Percentiles rank a stretch among this genome's conserved stretches.
These are phyloP conservation scores for Telmatochromis brichardi DNA, from an alignment of 2,113 vertebrate species.

Conservation along the genomic window DNA sequence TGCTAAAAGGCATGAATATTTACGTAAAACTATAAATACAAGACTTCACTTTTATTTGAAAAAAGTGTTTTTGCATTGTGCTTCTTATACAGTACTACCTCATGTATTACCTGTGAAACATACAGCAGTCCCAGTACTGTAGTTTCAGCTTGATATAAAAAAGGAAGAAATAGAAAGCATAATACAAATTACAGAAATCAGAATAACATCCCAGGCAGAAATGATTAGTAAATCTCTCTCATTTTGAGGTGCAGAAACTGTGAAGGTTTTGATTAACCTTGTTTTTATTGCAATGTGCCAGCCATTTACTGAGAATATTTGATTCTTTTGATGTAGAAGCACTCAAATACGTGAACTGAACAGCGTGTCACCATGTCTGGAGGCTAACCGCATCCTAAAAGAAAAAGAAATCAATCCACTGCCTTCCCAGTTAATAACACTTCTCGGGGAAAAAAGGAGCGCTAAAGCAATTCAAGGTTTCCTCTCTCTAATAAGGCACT, in stretches of 20 bases:
- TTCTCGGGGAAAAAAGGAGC: background rate
- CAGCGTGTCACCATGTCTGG: background rate
- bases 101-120: background rate
- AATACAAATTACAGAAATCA: background rate
- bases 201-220: background rate
- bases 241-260: accelerated
- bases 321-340: background rate
- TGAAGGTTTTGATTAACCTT: background rate
- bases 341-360: background rate
- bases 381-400: background rate
- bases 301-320: background rate
- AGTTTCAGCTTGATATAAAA: background rate
- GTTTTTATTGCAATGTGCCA: background rate
- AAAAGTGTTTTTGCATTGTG: background rate
- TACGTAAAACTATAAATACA: background rate
- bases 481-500: background rate
- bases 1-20: background rate
- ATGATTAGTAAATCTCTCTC: background rate
- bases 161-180: background rate
- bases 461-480: background rate
- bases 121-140: background rate
- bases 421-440: background rate
- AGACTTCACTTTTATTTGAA: background rate
- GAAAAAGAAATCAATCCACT: background rate
- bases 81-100: background rate